Evolutionary conservation across 2,797 vertebrate species (phyloP).

Genomic region (Amphiprion clarkii): DNA sequence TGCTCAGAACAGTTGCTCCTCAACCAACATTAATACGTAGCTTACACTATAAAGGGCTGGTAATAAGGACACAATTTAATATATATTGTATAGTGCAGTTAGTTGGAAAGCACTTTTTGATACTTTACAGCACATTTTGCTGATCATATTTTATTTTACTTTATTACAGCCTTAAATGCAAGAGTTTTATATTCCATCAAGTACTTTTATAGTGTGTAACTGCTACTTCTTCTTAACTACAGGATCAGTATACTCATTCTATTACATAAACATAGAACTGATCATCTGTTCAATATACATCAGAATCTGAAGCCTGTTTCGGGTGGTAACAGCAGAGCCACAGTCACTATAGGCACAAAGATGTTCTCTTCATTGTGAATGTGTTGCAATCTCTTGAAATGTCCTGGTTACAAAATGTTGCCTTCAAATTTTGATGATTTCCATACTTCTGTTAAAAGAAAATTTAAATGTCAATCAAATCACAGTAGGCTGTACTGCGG

Average conservation of each 20-base stretch:
- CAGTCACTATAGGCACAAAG: not conserved
- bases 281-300: not conserved
- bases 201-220: not conserved
- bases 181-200: not conserved
- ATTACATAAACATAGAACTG: not conserved
- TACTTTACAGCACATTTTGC: not conserved
- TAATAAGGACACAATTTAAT: too few species aligned
- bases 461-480: constrained; percentile 15
- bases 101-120: too few species aligned
- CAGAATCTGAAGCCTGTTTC: not conserved
- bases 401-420: not conserved
- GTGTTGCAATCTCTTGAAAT: constrained; percentile 1
- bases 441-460: not conserved
- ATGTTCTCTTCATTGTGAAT: not conserved
- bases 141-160: not conserved
- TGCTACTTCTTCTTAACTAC: not conserved
- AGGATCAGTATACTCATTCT: too few species aligned
- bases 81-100: too few species aligned
- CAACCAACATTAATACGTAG: not conserved
- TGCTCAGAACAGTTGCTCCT: not conserved
- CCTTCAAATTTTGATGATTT: constrained; percentile 4
- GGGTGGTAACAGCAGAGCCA: not conserved
- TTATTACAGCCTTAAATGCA: not conserved
- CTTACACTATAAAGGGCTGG: not conserved
- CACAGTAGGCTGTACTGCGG: not conserved